These are phyloP conservation scores for Heterodera schachtii DNA, from an alignment of 1,140 invertebrate genomes.

Conservation along the genomic window DNA sequence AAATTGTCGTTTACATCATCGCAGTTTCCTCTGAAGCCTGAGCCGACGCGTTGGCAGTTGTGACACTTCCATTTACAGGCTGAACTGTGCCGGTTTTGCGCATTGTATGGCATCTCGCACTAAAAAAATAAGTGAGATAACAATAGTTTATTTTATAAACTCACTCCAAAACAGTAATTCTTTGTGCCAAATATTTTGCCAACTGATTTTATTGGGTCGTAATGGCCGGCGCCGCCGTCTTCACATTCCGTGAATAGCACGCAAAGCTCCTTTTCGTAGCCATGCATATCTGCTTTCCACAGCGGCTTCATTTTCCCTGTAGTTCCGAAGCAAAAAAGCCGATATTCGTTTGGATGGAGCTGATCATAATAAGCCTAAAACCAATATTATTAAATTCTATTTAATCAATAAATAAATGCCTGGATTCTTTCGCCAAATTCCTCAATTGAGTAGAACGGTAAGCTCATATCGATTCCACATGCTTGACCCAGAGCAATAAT, in stretches of 20 bases:
- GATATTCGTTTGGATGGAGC: background rate
- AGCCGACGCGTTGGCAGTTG: background rate
- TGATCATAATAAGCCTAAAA: background rate
- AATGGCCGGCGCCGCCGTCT: background rate
- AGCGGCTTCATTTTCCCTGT: background rate
- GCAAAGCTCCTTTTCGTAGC: background rate
- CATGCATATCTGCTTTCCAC: background rate
- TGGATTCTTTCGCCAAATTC: background rate
- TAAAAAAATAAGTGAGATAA: too few relatives aligned
- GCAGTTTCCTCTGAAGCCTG: background rate
- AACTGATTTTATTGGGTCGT: background rate
- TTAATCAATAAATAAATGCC: too few relatives aligned
- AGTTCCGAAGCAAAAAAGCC: background rate
- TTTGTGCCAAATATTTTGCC: background rate
- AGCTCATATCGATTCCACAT: background rate
- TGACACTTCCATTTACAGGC: background rate
- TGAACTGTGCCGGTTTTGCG: background rate
- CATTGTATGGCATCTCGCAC: background rate
- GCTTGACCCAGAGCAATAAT: background rate
- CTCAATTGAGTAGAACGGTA: background rate
- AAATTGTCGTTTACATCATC: background rate
- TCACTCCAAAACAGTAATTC: background rate
- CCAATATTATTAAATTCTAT: too few relatives aligned
- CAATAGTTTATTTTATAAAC: too few relatives aligned
- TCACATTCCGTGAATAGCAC: background rate